Conservation (phyloP, 2,113 vertebrate genomes). For the Sphyrna mokarran region DNA sequence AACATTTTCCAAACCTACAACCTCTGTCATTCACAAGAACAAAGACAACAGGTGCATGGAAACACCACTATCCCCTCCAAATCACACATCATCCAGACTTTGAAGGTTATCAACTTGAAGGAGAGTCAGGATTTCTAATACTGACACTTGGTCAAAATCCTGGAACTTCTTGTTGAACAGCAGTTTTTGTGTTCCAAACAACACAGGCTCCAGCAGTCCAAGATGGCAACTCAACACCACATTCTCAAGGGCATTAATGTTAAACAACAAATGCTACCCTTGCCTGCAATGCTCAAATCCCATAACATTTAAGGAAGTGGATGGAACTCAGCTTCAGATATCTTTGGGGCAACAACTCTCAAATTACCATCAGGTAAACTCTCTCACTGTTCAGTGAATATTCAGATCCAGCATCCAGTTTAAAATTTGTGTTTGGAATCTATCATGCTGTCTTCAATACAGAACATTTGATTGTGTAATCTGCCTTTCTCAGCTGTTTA, state of each 20-base stretch:
- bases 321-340: too few relatives aligned
- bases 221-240: background rate
- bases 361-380: too few relatives aligned
- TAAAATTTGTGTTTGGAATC: too few relatives aligned
- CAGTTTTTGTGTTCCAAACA: background rate
- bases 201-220: background rate
- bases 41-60: too few relatives aligned
- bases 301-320: background rate
- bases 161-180: background rate
- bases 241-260: background rate
- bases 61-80: background rate
- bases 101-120: background rate
- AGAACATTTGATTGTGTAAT: too few relatives aligned
- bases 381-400: too few relatives aligned
- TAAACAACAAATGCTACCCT: background rate
- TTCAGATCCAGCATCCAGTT: too few relatives aligned
- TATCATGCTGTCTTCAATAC: too few relatives aligned
- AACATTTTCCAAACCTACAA: background rate
- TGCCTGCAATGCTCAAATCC: background rate
- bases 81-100: background rate
- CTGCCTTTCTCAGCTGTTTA: too few relatives aligned
- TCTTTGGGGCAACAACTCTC: too few relatives aligned
- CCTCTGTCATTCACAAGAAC: too few relatives aligned
- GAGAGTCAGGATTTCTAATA: too few relatives aligned
- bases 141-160: background rate